Percentiles rank a stretch among this genome's conserved stretches.
phyloP scores from a whole-genome alignment of 2,113 vertebrate species.

The Corydoras sp. region DNA sequence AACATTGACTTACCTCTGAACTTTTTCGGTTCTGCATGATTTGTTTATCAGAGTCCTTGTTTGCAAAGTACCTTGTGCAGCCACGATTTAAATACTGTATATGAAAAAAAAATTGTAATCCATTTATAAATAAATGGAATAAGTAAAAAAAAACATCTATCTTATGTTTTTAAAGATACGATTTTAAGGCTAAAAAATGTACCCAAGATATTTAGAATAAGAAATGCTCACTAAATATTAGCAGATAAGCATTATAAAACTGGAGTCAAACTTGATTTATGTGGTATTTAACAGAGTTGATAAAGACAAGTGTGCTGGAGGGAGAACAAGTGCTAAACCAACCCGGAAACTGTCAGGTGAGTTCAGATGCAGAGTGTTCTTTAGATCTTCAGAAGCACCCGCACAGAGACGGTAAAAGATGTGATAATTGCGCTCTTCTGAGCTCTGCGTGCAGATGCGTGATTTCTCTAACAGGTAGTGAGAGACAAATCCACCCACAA shows the following conservation, averaged over 20 bases:
- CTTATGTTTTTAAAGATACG: too few relatives aligned
- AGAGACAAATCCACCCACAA: slow-evolving; percentile 96
- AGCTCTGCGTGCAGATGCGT: slow-evolving; percentile 94
- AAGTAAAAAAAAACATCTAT: too few relatives aligned
- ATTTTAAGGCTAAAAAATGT: too few relatives aligned
- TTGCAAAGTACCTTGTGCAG: slow-evolving; percentile 92
- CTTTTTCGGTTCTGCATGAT: slow-evolving; percentile 95
- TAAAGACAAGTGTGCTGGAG: not conserved
- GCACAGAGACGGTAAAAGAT: slow-evolving; percentile 97
- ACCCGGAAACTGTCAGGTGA: slow-evolving; percentile 95
- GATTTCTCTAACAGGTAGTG: slow-evolving; percentile 98
- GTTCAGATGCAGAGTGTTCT: slow-evolving; percentile 83
- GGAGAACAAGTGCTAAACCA: slow-evolving; percentile 49
- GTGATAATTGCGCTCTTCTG: slow-evolving; percentile 97
- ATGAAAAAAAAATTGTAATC: slow-evolving; percentile 16
- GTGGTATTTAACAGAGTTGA: too few relatives aligned
- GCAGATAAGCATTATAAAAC: too few relatives aligned
- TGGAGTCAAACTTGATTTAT: too few relatives aligned
- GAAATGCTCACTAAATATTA: too few relatives aligned
- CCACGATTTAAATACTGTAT: slow-evolving; percentile 91
- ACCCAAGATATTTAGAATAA: too few relatives aligned
- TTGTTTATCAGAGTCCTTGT: slow-evolving; percentile 89
- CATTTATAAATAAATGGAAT: too few relatives aligned
- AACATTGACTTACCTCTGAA: slow-evolving; percentile 76
- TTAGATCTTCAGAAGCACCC: slow-evolving; percentile 90